These are phyloP conservation scores for Stenurella melanura DNA, from an alignment of 2,888 invertebrate species.

Conservation along the genomic window DNA sequence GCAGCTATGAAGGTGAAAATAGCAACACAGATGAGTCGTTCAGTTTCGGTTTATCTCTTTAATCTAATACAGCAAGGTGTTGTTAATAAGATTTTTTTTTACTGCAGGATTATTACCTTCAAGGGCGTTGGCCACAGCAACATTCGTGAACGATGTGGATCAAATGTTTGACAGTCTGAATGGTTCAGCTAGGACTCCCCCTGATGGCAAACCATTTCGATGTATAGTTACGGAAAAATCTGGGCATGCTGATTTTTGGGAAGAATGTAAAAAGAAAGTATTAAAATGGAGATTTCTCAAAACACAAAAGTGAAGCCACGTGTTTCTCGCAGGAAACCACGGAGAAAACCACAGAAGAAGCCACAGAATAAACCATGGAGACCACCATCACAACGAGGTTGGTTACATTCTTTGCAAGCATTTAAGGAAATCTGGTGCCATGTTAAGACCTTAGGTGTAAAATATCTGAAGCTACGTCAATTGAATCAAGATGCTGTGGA, in stretches of 20 bases:
- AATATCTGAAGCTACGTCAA: background rate
- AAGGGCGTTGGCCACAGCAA: conserved; percentile 37
- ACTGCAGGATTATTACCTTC: conserved; percentile 3
- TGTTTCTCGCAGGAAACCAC: background rate
- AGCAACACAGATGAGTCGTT: conserved; percentile 40
- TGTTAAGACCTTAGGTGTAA: background rate
- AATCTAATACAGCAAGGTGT: conserved; percentile 12
- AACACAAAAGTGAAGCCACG: background rate
- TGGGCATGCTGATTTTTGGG: conserved; percentile 28
- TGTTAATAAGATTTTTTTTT: background rate
- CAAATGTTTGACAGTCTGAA: conserved; percentile 42
- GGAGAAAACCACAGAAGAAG: background rate
- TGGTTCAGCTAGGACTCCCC: background rate
- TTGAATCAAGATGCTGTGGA: conserved; percentile 17
- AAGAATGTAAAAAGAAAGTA: background rate
- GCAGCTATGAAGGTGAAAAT: conserved; percentile 16
- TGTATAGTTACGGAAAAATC: conserved; percentile 26
- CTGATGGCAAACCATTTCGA: conserved; percentile 29
- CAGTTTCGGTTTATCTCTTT: conserved; percentile 30
- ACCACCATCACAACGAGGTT: conserved; percentile 3
- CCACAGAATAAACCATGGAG: background rate
- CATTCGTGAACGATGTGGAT: conserved; percentile 37
- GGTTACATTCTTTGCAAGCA: background rate
- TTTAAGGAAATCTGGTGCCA: background rate
- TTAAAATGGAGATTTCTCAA: background rate